phyloP scores from a whole-genome alignment of 2,888 invertebrate species.

The Ennomos erosarius region DNA sequence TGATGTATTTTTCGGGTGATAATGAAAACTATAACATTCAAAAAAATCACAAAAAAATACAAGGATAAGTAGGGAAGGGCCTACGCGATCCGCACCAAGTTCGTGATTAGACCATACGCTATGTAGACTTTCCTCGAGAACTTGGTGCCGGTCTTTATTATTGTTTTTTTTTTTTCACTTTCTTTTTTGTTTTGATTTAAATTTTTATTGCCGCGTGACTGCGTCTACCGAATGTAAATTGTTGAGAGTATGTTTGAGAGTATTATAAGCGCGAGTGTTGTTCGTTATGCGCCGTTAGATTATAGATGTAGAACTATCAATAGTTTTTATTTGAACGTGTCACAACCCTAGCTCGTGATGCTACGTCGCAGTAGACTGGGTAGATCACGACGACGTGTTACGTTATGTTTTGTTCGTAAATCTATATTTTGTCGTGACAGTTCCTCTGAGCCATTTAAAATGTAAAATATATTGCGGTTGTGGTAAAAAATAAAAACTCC shows the following conservation, averaged over 20 bases:
- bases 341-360: slow-evolving; percentile 52
- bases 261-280: slow-evolving; percentile 77
- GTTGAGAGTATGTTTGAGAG: slow-evolving; percentile 60
- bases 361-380: slow-evolving; percentile 15
- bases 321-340: slow-evolving; percentile 55
- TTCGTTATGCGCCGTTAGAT: slow-evolving; percentile 75
- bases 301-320: slow-evolving; percentile 54
- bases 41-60: slow-evolving; percentile 66
- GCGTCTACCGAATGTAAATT: slow-evolving; percentile 49
- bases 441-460: slow-evolving; percentile 26
- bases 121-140: slow-evolving; percentile 30
- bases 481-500: slow-evolving; percentile 26
- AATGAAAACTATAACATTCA: slow-evolving; percentile 42
- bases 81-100: slow-evolving; percentile 62
- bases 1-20: slow-evolving; percentile 62
- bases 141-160: slow-evolving; percentile 47
- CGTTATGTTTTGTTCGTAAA: slow-evolving; percentile 9
- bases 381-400: slow-evolving; percentile 15
- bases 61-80: slow-evolving; percentile 57
- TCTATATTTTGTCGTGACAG: slow-evolving; percentile 21
- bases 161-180: slow-evolving; percentile 53
- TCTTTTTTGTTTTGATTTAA: slow-evolving; percentile 67
- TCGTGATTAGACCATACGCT: slow-evolving; percentile 44
- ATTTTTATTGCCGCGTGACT: slow-evolving; percentile 73
- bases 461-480: slow-evolving; percentile 29